phyloP scores from a whole-genome alignment of 2,113 vertebrate genomes.

The Mustela lutreola region DNA sequence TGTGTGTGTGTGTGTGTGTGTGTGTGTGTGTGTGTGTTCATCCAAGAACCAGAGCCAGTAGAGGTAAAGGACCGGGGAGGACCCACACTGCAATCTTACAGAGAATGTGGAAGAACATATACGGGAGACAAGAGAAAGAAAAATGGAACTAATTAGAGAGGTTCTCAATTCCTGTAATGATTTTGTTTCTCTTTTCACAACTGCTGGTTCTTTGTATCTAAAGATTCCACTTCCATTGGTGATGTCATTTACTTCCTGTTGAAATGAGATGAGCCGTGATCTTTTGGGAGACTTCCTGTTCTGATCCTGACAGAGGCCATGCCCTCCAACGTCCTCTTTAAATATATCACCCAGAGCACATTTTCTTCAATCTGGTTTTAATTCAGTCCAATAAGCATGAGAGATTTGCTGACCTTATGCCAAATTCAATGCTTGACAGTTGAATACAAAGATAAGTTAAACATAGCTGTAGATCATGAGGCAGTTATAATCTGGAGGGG shows the following conservation, averaged over 20 bases:
- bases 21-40: background rate
- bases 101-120: background rate
- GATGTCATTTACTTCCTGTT: background rate
- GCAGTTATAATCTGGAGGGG: background rate
- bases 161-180: background rate
- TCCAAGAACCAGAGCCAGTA: background rate
- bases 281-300: background rate
- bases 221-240: background rate
- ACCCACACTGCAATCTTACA: background rate
- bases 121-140: background rate
- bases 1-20: no score
- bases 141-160: background rate
- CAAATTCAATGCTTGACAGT: background rate
- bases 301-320: background rate
- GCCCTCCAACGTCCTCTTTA: background rate
- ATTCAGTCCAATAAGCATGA: background rate
- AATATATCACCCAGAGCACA: background rate
- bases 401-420: background rate
- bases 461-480: background rate
- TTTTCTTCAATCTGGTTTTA: background rate
- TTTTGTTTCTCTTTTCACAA: background rate
- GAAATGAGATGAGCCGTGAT: background rate
- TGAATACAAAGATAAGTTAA: background rate
- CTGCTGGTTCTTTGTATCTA: conserved; percentile 1
- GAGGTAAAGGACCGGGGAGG: background rate